These are phyloP conservation scores for Desmophyllum pertusum DNA, from an alignment of 92 coral and sea anemone species.

Conservation along the genomic window DNA sequence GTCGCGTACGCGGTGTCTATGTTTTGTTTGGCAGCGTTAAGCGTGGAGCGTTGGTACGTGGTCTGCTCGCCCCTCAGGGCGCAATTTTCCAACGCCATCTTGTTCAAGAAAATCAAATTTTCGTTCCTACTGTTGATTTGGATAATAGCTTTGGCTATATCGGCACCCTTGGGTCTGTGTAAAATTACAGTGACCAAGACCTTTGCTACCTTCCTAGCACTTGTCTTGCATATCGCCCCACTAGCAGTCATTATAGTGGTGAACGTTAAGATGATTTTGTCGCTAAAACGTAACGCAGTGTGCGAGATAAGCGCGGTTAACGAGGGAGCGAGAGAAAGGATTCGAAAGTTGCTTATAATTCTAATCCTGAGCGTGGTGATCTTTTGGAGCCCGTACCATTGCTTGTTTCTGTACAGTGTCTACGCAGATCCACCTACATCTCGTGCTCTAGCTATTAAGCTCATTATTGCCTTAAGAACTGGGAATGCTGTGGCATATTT, in stretches of 20 bases:
- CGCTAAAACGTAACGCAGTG: constrained; percentile 43
- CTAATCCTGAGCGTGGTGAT: constrained; percentile 62
- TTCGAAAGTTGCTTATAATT: constrained; percentile 60
- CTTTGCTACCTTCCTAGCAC: constrained; percentile 37
- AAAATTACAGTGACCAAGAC: constrained; percentile 29
- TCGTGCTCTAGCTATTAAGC: constrained; percentile 2
- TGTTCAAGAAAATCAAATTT: constrained; percentile 44
- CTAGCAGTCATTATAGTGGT: constrained; percentile 36
- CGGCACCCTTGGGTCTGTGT: constrained; percentile 48
- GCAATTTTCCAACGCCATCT: constrained; percentile 8
- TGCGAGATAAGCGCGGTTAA: constrained; percentile 37
- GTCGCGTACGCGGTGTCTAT: constrained; percentile 50
- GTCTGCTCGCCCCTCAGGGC: constrained; percentile 49
- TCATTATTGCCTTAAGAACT: constrained; percentile 34
- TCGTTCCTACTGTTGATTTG: constrained; percentile 21
- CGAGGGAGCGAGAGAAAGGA: constrained; percentile 41
- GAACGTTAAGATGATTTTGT: constrained; percentile 49
- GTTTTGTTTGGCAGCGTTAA: constrained; percentile 47
- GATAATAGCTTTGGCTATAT: constrained; percentile 34
- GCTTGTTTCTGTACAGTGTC: constrained; percentile 44
- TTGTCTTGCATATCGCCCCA: constrained; percentile 25
- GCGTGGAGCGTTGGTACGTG: constrained; percentile 63
- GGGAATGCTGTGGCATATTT: constrained; percentile 52
- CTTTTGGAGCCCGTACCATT: constrained; percentile 67
- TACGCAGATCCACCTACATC: constrained; percentile 28